Base-by-base conservation (phyloP, 2,888 invertebrate genomes). In the Dermolepida albohirtum region DNA sequence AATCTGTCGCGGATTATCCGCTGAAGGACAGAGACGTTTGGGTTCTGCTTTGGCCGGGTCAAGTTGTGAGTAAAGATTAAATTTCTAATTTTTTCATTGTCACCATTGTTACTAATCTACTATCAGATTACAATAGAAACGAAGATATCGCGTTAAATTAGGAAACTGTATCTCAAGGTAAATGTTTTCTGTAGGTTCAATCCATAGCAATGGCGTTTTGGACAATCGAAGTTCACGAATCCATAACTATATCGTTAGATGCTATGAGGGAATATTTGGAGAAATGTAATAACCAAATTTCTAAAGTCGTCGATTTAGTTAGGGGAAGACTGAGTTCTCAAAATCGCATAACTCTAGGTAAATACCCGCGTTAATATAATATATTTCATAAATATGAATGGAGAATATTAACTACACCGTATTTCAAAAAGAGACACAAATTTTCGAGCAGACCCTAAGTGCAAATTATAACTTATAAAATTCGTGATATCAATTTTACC, bases 11-110 rank as follows among this genome's bases (percentile, higher is more conserved):
- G 43, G 92, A 91, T 72, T 96, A 96, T 82, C 83, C 87, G 0
- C 83, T 83, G 11, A 87, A 87, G 64, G 78, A 85, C 2, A 86
- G 96, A 66, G 88, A 91, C 27, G 82, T 87, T 22, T 97, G 97
- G 97, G 96, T 97, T 0, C 84, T 94, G 0, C 86, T 90, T 49
- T 97, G 97, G 97, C 96, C 97, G 0, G 97, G 97, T 0, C 97
- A 97, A 85, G 88, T 92, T 29, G 93, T 90, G 78, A 78, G 66
- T 73, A 41, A n/a, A 63, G 40, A 6, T 10, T 16, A 41, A 43
- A 22, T 62, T 8, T 22, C 22, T 52, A 69, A 67, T 40, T 49
- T 12, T 40, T 34, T 7, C 14, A 27, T 62, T 6, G 4, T 22
- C 22, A 22, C 4, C 22, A 22, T 22, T 22, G 22, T 22, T 22